Base-by-base conservation (phyloP, 1,140 invertebrate species). In the Bombus superbus region DNA sequence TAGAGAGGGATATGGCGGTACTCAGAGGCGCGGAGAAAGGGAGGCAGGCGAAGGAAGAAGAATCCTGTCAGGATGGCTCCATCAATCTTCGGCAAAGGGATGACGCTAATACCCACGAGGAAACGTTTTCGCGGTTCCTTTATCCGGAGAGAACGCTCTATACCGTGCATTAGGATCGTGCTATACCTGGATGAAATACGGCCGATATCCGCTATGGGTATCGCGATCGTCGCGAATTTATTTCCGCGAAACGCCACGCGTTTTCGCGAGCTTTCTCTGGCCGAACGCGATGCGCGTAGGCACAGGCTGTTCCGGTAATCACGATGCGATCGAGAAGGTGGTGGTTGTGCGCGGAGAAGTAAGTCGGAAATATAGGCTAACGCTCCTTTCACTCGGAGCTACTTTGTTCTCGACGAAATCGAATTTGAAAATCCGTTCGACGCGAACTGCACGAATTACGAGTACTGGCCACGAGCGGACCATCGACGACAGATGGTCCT, bases 31-130 rank as follows among this genome's bases (percentile, higher is more conserved):
- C 28, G 84, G 22, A 47, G 81, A 74, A 76, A 77, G 76, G 69
- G 71, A 59, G n/a, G 32, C 18, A 40, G 73, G 40, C 38, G 35
- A 40, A 57, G 72, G 85, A 81, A 59, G 87, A 85, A 72, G 81
- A 69, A 77, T 71, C 82, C 87, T 92, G 88, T 91, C 90, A 88
- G 89, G 91, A 91, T 89, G 86, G 89, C 91, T 93, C 92, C 94
- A 94, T 95, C 94, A 94, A 95, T 95, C 94, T 93, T 94, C 93
- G 91, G 89, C 90, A 92, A 89, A 90, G 88, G 89, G 89, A 93
- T 94, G 93, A 94, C 92, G 93, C 90, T 93, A 93, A 94, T 92
- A 93, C 92, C 92, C 89, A 91, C 59, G 86, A 85, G 90, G 83
- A 90, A 90, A 85, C 90, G 90, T 90, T 88, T 93, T 92, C 85